phyloP scores from a whole-genome alignment of 2,113 vertebrate genomes.

The Zosterops borbonicus region DNA sequence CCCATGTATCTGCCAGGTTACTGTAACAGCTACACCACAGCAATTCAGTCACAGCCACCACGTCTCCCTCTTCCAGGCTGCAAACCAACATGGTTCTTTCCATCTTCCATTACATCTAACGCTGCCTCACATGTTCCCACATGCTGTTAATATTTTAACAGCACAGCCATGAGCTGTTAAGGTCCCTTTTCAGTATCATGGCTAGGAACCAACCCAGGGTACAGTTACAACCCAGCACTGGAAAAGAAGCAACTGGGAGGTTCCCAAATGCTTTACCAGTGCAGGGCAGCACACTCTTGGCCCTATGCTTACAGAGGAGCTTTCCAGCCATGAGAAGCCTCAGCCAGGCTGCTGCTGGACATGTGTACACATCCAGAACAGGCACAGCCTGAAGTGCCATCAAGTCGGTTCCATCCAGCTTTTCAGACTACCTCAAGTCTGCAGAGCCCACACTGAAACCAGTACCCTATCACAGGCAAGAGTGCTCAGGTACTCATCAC shows the following conservation, averaged over 20 bases:
- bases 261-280: fast-evolving
- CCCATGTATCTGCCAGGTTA: fast-evolving
- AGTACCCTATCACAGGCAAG: not conserved
- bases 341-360: not conserved
- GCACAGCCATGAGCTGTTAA: not conserved
- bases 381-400: not conserved
- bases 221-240: not conserved
- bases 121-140: not conserved
- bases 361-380: fast-evolving
- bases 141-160: not conserved
- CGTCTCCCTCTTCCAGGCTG: not conserved
- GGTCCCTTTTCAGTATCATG: not conserved
- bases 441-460: not conserved
- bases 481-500: not conserved
- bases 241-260: not conserved
- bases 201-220: not conserved
- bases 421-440: not conserved
- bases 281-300: not conserved
- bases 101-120: not conserved
- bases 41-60: not conserved
- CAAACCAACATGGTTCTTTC: not conserved
- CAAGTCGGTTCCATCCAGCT: not conserved
- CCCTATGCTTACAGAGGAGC: not conserved
- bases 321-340: not conserved
- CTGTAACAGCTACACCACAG: not conserved